Evolutionary conservation across 2,113 vertebrate genomes (phyloP), one percentile per base, ranked within the genome.

Genomic region (Indri indri): DNA sequence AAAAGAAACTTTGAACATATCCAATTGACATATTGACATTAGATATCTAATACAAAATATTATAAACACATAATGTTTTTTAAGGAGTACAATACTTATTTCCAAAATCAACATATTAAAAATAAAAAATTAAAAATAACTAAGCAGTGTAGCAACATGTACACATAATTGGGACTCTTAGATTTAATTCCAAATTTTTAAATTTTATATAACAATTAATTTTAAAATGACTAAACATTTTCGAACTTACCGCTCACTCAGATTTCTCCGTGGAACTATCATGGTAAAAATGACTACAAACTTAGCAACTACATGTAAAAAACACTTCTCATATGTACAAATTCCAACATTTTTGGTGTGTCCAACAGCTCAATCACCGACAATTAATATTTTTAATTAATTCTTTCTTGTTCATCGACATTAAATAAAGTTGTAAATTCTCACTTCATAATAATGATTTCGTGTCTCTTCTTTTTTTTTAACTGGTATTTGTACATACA

Each of bases 201-300:
- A 63, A 63, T 27, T 27, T 63, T 30, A 63, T 30, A 30, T 63
- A 30, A 27, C 23, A 63, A 63, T 63, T 30, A 63, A 63, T 27
- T 63, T 27, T 63, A 63, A 63, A 30, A n/a, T 45, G 54, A 40
- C 12, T 73, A 89, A 73, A 32, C 42, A 71, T 45, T 81, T 83
- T 65, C 50, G 93, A 37, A 45, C 3, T 40, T 88, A 54, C 7
- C 84, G 27, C 30, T 90, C 65, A 73, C 17, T 94, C 40, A 32
- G 66, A 65, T 88, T 95, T 91, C 89, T 59, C 70, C 63, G 59
- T 47, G 23, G 57, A 91, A 95, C 89, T 89, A 34, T n/a, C 45
- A 71, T 23, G 10, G 9, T 61, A 50, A 59, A 91, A 92, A 77
- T 37, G 22, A 83, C 2, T 18, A 40, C 79, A 77, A 81, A 84